Evolutionary conservation across 2,113 vertebrate species (phyloP), one percentile per base, ranked within the genome.

Genomic region (Arothron firmamentum): DNA sequence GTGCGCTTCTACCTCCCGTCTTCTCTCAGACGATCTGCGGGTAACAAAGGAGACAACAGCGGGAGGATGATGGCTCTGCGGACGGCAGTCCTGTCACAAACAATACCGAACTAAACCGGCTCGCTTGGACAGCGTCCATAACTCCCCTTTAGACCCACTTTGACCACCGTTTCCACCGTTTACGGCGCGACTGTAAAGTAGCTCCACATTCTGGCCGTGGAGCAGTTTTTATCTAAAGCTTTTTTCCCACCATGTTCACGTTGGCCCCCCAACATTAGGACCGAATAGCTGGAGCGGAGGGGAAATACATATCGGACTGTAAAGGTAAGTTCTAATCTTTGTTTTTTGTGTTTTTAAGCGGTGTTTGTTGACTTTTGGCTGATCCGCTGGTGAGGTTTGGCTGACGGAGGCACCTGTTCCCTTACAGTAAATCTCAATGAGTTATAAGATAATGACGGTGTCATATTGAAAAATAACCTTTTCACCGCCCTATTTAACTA

Each of bases 41-140:
- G 58, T 80, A 87, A 88, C 87, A 88, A 88, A 88, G 52, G 62
- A 80, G 62, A 77, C 77, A 77, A 77, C 78, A 75, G 65, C 41
- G 52, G 67, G 20, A 67, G 72, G 62, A 71, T 70, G 81, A 70
- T 74, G 73, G 59, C 58, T 7, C 45, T 49, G 28, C 70, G 61
- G 14, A 77, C 76, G 59, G 61, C 61, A 23, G 55, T 19, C 43
- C 47, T 62, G 67, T 54, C 66, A 74, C 5, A 23, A 62, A 54
- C 77, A 64, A 56, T 25, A 59, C 59, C 48, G 54, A 59, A 57
- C 50, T 52, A 6, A 67, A 25, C 18, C 52, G 10, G 0, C 12
- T 65, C 23, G 18, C 4, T 38, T 34, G 2, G 2, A 23, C 21
- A 3, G 21, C 21, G 21, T 23, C n/a, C 43, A 17, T 49, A 19